phyloP scores from a whole-genome alignment of 2,113 vertebrate genomes.

The Cynopterus brachyotis region DNA sequence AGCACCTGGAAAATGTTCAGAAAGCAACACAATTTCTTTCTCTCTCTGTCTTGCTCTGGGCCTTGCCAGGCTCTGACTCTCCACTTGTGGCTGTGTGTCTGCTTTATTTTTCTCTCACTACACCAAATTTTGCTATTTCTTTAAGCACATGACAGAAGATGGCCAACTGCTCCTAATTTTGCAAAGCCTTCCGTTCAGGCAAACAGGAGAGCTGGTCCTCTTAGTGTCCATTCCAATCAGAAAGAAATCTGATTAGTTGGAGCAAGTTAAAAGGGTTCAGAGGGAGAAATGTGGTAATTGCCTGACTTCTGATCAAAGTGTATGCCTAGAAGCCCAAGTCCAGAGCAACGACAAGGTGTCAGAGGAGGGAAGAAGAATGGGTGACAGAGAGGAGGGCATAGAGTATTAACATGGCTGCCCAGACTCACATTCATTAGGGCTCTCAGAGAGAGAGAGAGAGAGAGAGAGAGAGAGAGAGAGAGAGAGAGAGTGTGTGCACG shows the following conservation, averaged over 20 bases:
- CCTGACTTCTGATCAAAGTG: not conserved
- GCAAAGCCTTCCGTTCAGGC: not conserved
- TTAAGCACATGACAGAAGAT: not conserved
- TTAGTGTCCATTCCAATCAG: not conserved
- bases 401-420: not conserved
- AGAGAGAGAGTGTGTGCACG: not conserved
- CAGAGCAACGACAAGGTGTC: not conserved
- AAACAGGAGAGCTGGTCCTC: not conserved
- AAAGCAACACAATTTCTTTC: not conserved
- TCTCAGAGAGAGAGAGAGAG: too few species aligned
- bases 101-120: not conserved
- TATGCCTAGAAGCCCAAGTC: accelerated
- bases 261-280: constrained; percentile 4
- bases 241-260: not conserved
- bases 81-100: not conserved
- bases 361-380: too few species aligned
- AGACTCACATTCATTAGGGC: not conserved
- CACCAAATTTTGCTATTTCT: not conserved
- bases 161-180: not conserved
- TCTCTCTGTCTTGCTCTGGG: not conserved
- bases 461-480: too few species aligned
- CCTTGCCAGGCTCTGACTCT: not conserved
- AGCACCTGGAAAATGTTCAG: not conserved
- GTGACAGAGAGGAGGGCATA: not conserved
- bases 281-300: not conserved